Percentiles rank a stretch among this genome's conserved stretches.
Evolutionary conservation across 2,797 vertebrate genomes (phyloP).

Genomic region (Pelochelys cantorii): DNA sequence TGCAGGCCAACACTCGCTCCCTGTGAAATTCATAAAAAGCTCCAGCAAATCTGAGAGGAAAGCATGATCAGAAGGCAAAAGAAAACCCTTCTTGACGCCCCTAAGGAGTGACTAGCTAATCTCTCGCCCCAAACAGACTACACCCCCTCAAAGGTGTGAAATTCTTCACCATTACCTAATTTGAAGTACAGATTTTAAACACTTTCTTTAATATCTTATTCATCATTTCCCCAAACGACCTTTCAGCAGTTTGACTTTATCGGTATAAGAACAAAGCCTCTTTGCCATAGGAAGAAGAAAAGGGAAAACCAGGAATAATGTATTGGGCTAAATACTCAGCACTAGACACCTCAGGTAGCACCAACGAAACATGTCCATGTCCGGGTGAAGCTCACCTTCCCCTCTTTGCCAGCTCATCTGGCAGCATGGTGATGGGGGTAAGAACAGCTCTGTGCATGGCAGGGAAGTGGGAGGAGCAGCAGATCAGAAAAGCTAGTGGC

Average conservation of each 20-base stretch:
- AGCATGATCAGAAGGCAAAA: neutral
- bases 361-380: neutral
- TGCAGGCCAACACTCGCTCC: neutral
- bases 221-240: rapidly evolving
- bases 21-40: neutral
- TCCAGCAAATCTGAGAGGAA: neutral
- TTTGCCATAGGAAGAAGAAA: neutral
- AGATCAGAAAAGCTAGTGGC: neutral
- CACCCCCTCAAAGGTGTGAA: neutral
- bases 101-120: neutral
- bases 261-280: neutral
- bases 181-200: neutral
- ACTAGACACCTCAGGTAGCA: neutral
- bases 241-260: neutral
- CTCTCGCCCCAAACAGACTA: neutral
- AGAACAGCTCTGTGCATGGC: neutral
- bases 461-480: neutral
- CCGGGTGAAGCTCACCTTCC: neutral
- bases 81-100: neutral
- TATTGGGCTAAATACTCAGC: neutral
- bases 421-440: no score
- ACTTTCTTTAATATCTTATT: neutral
- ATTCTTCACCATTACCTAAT: neutral
- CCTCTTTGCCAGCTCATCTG: neutral
- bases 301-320: neutral